Base-by-base conservation (phyloP, 2,113 vertebrate genomes). In the Procavia capensis region DNA sequence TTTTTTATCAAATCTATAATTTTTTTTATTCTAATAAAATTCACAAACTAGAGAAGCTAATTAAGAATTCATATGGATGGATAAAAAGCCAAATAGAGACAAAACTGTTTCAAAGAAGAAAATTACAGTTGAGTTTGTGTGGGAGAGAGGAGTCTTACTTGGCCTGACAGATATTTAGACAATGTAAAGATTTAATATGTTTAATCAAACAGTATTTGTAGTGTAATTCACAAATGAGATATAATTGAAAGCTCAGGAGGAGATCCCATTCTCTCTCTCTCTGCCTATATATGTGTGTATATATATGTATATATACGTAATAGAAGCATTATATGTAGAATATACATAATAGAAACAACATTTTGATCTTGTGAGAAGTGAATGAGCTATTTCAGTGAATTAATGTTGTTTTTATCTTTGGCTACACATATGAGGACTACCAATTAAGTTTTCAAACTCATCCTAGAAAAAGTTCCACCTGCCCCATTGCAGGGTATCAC, bases 21-120 rank as follows among this genome's bases (percentile, higher is more conserved):
- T 72, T 74, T 22, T 81, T 95, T 82, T 13, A 39, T 27, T 76
- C 36, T 81, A 78, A 57, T 93, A n/a, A 88, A 72, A 82, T 88
- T 91, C 45, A 9, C 43, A 78, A 17, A 64, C 50, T 66, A 83
- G 39, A 83, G 13, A 89, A 41, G 80, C 16, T 39, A 45, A 59
- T 75, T 29, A 75, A 29, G 31, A 50, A 34, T 47, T 82, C 31
- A 70, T 54, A 86, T 41, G 34, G 36, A 54, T 91, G 50, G 91
- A 61, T 81, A 76, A 63, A 81, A 88, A 36, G 41, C 27, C 61
- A 78, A 84, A 79, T 34, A 34, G 4, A 47, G 1, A 45, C 0
- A 1, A 79, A 20, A 16, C 0, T 41, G 47, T 89, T 92, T 57
- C 89, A 11, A 91, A 74, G 36, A 87, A 74, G 74, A 95, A 81